Evolutionary conservation across 1,140 invertebrate species (phyloP).

Genomic region (Littorina saxatilis): DNA sequence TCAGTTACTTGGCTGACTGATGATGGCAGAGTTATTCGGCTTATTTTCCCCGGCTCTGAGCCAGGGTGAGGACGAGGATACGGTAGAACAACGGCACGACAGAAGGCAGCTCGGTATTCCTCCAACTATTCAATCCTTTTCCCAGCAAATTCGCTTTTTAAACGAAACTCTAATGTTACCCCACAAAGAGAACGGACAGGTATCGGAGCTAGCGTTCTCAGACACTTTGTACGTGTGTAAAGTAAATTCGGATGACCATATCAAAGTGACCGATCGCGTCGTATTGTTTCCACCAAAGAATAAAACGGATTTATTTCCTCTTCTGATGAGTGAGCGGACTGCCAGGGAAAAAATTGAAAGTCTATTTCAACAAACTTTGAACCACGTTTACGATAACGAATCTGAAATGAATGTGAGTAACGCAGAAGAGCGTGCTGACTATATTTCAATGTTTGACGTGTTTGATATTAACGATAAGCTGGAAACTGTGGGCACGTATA

Average conservation of each 20-base stretch:
- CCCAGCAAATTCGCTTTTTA: neutral
- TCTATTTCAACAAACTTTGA: too few relatives aligned
- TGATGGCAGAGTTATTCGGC: neutral
- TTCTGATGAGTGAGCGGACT: neutral
- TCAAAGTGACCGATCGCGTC: neutral
- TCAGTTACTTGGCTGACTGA: neutral
- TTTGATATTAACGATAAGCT: too few relatives aligned
- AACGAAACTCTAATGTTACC: neutral
- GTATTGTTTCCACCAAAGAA: too few relatives aligned
- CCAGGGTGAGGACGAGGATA: neutral
- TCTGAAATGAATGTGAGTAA: too few relatives aligned
- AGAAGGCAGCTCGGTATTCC: neutral
- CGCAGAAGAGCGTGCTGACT: too few relatives aligned
- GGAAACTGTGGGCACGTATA: too few relatives aligned
- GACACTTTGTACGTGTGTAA: neutral
- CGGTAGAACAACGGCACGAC: neutral
- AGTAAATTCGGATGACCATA: neutral
- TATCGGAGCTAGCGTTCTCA: neutral
- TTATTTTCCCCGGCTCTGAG: neutral
- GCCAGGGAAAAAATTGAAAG: too few relatives aligned
- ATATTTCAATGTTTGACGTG: too few relatives aligned
- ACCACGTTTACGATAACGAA: too few relatives aligned
- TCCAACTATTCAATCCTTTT: neutral
- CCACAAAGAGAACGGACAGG: neutral
- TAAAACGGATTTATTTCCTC: neutral